Evolutionary conservation across 2,113 vertebrate species (phyloP), one percentile per base, ranked within the genome.

Genomic region (Urocitellus parryii): DNA sequence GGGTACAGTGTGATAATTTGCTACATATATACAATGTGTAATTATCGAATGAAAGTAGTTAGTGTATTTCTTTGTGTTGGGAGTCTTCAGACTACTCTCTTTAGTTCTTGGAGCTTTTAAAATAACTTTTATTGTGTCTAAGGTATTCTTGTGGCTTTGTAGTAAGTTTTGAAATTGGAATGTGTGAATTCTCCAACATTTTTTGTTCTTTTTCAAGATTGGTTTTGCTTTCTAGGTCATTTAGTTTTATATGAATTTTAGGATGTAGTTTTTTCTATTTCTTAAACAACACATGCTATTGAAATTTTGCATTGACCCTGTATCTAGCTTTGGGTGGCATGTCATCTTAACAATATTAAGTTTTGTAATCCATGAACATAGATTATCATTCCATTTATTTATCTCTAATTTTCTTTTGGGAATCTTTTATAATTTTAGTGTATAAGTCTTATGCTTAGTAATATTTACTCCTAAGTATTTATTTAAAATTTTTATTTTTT

Each of bases 231-330:
- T 84, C 88, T 80, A 4, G 17, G 17, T 78, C 17, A 68, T 20
- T 92, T 94, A n/a, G 51, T 94, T 92, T 78, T 76, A 51, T 72
- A 22, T 32, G 27, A 95, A 61, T 76, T 88, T 67, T 82, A 83
- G 61, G 12, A 72, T 93, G 24, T 39, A 1, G 48, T 86, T 87
- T 90, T 42, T 5, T 87, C 39, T 53, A 85, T 88, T 83, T 94
- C 70, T 80, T 61, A 61, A 61, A 61, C 22, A 61, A 25, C 17
- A 88, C 67, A 32, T 85, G 65, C 12, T 67, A 8, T 78, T 93
- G 74, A 67, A 42, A 78, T 86, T 80, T 90, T 94, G 24, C 25
- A 67, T 45, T 87, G 42, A 87, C 37, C 70, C 25, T 48, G 24
- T 58, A 27, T 81, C 22, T 8, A 8, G 22, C 53, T 92, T 76